Conservation (phyloP, 2,113 vertebrate species). For the Anseranas semipalmata region DNA sequence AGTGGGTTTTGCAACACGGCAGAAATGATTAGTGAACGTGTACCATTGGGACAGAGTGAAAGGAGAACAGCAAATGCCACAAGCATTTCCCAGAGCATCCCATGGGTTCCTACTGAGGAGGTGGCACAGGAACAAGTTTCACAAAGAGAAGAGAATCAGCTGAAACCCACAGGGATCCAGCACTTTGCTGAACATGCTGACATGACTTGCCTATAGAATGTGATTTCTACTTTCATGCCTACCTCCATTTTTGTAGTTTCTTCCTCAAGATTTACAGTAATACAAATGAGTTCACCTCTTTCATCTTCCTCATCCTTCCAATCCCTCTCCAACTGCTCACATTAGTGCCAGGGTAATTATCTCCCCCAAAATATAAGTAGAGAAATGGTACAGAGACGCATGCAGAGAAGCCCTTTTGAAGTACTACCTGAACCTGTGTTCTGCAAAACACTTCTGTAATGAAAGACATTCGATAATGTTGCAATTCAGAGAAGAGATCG, state of each 20-base stretch:
- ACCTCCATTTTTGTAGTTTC: neutral
- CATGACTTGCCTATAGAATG: neutral
- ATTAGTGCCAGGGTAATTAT: neutral
- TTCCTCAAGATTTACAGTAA: neutral
- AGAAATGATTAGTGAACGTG: neutral
- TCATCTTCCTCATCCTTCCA: neutral
- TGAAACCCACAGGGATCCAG: neutral
- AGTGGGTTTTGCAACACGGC: neutral
- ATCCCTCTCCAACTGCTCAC: neutral
- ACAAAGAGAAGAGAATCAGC: neutral
- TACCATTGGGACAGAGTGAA: neutral
- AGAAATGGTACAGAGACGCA: neutral
- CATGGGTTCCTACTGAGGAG: neutral
- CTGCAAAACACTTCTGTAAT: neutral
- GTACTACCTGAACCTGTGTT: neutral
- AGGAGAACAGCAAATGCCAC: neutral
- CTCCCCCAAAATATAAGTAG: neutral
- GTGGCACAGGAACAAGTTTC: neutral
- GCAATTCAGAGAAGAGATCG: neutral
- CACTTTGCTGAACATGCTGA: fast-evolving
- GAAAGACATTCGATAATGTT: neutral
- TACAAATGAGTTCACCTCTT: neutral
- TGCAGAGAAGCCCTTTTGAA: neutral
- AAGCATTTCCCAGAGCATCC: neutral
- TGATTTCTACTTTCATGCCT: neutral